A percentile compares a stretch with the other conserved stretches of the same genome.
Evolutionary conservation across 1,140 invertebrate species (phyloP).

Genomic region (Microplitis mediator): DNA sequence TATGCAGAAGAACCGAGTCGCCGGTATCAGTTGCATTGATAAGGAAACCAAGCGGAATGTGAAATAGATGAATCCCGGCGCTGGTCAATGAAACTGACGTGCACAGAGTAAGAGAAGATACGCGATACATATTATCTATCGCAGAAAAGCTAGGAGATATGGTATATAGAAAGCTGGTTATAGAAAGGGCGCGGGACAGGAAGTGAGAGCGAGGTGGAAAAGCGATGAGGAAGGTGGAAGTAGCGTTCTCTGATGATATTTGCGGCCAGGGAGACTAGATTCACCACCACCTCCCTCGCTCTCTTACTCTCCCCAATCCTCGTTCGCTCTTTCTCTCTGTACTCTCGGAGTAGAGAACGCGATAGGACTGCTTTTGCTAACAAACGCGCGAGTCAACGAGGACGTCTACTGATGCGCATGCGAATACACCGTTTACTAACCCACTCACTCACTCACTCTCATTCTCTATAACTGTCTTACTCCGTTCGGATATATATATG

Average conservation of each 20-base stretch:
- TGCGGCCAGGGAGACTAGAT: slow-evolving; percentile 27
- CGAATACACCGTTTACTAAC: slow-evolving; percentile 10
- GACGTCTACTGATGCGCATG: slow-evolving; percentile 20
- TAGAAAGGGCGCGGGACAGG: neutral
- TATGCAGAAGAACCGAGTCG: too few relatives aligned
- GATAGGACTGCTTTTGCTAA: neutral
- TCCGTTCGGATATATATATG: neutral
- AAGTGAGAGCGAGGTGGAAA: neutral
- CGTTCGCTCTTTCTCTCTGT: slow-evolving; percentile 17
- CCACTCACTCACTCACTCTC: neutral
- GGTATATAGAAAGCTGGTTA: neutral
- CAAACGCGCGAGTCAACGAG: neutral
- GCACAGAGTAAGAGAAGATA: neutral
- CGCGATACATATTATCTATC: neutral
- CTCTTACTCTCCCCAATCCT: too few relatives aligned
- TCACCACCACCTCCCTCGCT: neutral
- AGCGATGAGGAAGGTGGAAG: neutral
- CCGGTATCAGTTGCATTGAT: neutral
- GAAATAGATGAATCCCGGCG: neutral
- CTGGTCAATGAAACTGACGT: slow-evolving; percentile 12
- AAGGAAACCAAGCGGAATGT: too few relatives aligned
- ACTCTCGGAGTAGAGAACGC: neutral
- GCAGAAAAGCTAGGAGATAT: neutral
- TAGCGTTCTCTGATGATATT: slow-evolving; percentile 21
- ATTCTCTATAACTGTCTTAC: neutral